phyloP scores from a whole-genome alignment of 2,113 vertebrate species.

The Platichthys flesus region DNA sequence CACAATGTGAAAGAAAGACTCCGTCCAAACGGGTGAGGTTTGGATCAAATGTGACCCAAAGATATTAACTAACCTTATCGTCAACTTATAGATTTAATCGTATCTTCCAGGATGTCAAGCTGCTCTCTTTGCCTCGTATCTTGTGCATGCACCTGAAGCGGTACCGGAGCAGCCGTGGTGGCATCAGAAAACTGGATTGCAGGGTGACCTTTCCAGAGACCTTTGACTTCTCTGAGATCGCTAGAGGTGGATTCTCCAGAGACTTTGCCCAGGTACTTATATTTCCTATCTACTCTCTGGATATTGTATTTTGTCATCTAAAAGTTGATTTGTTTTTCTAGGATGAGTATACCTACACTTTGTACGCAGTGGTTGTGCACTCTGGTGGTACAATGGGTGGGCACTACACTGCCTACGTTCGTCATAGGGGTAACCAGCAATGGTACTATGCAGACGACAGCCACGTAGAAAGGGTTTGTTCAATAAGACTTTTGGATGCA shows the following conservation, averaged over 20 bases:
- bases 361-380: constrained; percentile 81
- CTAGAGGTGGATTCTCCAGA: constrained; percentile 18
- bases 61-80: not conserved
- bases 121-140: constrained; percentile 71
- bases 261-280: constrained; percentile 47
- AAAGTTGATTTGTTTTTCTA: constrained; percentile 31
- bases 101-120: constrained; percentile 60
- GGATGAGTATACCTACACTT: constrained; percentile 61
- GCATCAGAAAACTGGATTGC: constrained; percentile 59
- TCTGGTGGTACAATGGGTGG: constrained; percentile 54
- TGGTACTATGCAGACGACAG: constrained; percentile 79
- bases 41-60: not conserved
- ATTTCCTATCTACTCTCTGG: not conserved
- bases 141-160: constrained; percentile 78
- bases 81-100: not conserved
- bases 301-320: not conserved
- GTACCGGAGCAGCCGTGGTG: constrained; percentile 29
- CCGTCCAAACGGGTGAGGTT: constrained; percentile 63
- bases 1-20: constrained; percentile 63
- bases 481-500: not conserved
- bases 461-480: constrained; percentile 33
- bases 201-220: constrained; percentile 70
- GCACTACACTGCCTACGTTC: constrained; percentile 79
- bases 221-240: constrained; percentile 48
- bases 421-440: not conserved